Evolutionary conservation across 2,888 invertebrate species (phyloP), one percentile per base, ranked within the genome.

Genomic region (Liopterus haemorrhoidalis): DNA sequence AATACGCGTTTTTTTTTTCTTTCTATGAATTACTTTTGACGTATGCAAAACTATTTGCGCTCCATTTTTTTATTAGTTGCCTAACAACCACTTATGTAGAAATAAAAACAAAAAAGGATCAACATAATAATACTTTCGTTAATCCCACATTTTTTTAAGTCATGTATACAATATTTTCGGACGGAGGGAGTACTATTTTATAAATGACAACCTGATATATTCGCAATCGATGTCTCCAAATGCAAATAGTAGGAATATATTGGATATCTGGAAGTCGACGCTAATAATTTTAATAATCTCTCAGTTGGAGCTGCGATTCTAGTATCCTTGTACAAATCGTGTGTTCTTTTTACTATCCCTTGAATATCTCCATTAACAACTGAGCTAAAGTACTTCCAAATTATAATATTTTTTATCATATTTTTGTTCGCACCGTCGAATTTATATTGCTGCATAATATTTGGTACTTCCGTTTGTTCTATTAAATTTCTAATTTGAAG

Each of bases 201-300:
- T 49, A 33, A 19, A 8, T 15, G 20, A 18, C 5, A 16, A 75
- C 78, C 77, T 58, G 75, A 70, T 46, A 70, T 69, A 59, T 78
- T 79, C 3, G 57, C 67, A 5, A 71, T 63, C 21, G 71, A 65
- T 16, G 68, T 70, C 11, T 71, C 64, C 55, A 75, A 70, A 31
- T 73, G 68, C 50, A 74, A 74, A 24, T 70, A 70, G 59, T 79
- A 80, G 5, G 74, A 74, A 57, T 73, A 79, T 14, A 79, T 68
- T 2, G 68, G 66, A 51, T 62, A 62, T 9, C 70, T 67, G 3
- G 70, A 59, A 20, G 60, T 61, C 4, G 38, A 39, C 3, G 70
- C 64, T 6, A 70, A 64, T 8, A 70, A 65, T 18, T 70, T 67
- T 40, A 80, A 62, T 54, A 75, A 73, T 31, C 72, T 70, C 31